Base-by-base conservation (phyloP, 2,888 invertebrate species). In the Tinea pellionella region DNA sequence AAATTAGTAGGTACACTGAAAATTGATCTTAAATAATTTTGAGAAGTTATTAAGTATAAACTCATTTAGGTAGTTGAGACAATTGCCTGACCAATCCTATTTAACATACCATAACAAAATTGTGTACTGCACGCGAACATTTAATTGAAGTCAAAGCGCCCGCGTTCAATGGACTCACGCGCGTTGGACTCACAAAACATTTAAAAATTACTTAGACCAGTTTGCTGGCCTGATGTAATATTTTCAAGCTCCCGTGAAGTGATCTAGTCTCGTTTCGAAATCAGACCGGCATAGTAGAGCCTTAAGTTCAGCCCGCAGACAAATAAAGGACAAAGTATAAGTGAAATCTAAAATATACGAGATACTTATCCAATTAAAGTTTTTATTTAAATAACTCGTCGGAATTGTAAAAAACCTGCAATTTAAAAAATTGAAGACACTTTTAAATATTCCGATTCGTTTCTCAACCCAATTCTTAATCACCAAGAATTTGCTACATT, bases 101-200 rank as follows among this genome's bases (percentile, higher is more conserved):
- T 64, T 64, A 67, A 65, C 65, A 68, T 68, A 66, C 67, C 67
- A 64, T 66, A 66, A 69, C 66, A 69, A 68, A 73, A 71, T 70
- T 69, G 67, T 72, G 66, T 64, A 64, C 65, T 66, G 69, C 72
- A 71, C 72, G 71, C 69, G 68, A 69, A 63, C 65, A 67, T 68
- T 69, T 69, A 68, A 74, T 70, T 65, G 67, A 64, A 65, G 37
- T 37, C 11, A n/a, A 9, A 12, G 37, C 37, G 11, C n/a, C 9
- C 18, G 58, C 24, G 59, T 15, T 11, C 59, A 18, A n/a, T 42
- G 59, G 15, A 8, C 16, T 59, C 19, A 7, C 15, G 4, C n/a
- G n/a, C n/a, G 32, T 13, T 59, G 37, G 6, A 30, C 6, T 7
- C 30, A 30, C 4, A 30, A 30, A 30, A 7, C 6, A 7, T 30